phyloP scores from a whole-genome alignment of 2,888 invertebrate genomes.

The Argyra leucocephala region DNA sequence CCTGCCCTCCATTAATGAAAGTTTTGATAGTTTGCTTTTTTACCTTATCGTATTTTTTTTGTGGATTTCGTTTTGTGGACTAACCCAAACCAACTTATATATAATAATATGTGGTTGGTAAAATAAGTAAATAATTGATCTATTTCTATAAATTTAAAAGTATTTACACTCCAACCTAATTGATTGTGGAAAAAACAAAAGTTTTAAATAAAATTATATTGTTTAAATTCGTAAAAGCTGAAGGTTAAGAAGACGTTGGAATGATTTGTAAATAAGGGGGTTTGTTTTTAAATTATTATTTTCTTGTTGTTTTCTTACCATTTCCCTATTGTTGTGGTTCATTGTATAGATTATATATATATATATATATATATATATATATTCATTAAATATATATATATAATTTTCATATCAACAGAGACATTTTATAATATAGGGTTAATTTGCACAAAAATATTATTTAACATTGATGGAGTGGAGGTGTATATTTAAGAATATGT shows the following conservation, averaged over 20 bases:
- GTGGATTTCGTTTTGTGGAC: too few relatives aligned
- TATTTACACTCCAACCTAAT: neutral
- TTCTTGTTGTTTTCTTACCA: neutral
- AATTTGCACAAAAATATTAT: neutral
- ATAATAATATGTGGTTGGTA: too few relatives aligned
- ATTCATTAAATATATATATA: neutral
- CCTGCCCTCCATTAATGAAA: too few relatives aligned
- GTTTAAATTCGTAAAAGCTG: neutral
- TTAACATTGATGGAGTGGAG: neutral
- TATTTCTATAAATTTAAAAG: too few relatives aligned
- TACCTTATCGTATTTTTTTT: too few relatives aligned
- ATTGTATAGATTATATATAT: too few relatives aligned
- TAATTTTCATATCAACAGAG: neutral
- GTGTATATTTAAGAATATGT: too few relatives aligned
- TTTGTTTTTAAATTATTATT: neutral
- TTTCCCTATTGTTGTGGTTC: neutral
- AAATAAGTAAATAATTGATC: too few relatives aligned
- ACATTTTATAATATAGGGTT: neutral
- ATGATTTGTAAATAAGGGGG: neutral
- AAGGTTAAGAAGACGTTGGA: neutral
- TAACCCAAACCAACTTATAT: too few relatives aligned
- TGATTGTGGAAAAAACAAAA: neutral
- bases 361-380: too few relatives aligned
- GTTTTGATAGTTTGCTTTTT: too few relatives aligned
- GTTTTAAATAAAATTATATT: neutral